Conservation (phyloP, 1,140 invertebrate genomes). For the Oscheius sp. region DNA sequence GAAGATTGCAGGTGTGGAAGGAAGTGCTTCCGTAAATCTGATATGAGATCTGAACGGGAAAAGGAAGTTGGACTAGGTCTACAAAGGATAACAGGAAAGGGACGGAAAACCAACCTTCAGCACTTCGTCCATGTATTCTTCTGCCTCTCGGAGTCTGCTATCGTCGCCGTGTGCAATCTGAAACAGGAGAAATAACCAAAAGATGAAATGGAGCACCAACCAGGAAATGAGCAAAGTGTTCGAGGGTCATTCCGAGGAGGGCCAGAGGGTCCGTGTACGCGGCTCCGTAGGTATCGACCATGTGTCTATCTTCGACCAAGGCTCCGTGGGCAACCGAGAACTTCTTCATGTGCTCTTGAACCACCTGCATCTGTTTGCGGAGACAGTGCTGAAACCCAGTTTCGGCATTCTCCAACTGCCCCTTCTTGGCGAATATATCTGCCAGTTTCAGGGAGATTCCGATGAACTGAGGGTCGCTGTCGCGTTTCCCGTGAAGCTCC, state of each 20-base stretch:
- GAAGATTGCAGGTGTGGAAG: slow-evolving; percentile 47
- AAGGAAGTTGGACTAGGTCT: no score
- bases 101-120: slow-evolving; percentile 46
- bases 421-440: slow-evolving; percentile 54
- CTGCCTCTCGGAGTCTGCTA: slow-evolving; percentile 46
- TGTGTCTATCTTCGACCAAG: slow-evolving; percentile 36
- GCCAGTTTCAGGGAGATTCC: slow-evolving; percentile 57
- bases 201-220: slow-evolving; percentile 28
- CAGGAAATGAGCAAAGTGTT: slow-evolving; percentile 56
- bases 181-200: slow-evolving; percentile 27
- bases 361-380: slow-evolving; percentile 49
- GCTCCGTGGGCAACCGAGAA: slow-evolving; percentile 54
- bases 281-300: slow-evolving; percentile 47
- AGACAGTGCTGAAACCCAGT: slow-evolving; percentile 57
- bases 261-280: slow-evolving; percentile 57
- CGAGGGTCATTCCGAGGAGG: slow-evolving; percentile 55
- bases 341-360: slow-evolving; percentile 45
- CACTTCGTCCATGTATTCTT: slow-evolving; percentile 59
- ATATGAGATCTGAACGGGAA: slow-evolving; percentile 51
- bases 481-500: slow-evolving; percentile 49
- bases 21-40: slow-evolving; percentile 54
- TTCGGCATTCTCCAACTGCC: slow-evolving; percentile 54
- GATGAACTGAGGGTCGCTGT: slow-evolving; percentile 57
- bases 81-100: not conserved
- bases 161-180: slow-evolving; percentile 51